Conservation (phyloP, 2,888 invertebrate genomes). For the Drosophila vallismaia region DNA sequence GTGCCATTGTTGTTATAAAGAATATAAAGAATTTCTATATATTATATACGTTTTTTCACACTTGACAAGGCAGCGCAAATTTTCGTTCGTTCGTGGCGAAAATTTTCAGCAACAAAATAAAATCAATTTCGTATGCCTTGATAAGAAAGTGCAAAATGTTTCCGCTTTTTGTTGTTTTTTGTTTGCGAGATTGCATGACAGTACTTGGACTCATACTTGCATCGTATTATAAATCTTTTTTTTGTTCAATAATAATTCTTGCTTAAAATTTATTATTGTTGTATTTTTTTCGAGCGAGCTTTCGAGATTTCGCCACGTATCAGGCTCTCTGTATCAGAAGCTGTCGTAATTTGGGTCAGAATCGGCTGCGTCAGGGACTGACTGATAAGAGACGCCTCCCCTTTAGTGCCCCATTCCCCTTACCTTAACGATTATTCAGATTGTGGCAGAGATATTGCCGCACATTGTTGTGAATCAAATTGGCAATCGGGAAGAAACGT, state of each 20-base stretch:
- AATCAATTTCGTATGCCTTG: slow-evolving; percentile 73
- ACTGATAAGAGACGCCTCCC: slow-evolving; percentile 56
- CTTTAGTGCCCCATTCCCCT: too few relatives aligned
- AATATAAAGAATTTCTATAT: slow-evolving; percentile 6
- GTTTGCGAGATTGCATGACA: slow-evolving; percentile 54
- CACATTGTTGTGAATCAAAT: slow-evolving; percentile 52
- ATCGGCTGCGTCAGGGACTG: slow-evolving; percentile 61
- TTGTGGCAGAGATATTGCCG: slow-evolving; percentile 24
- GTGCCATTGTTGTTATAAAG: slow-evolving; percentile 1
- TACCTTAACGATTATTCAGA: slow-evolving; percentile 35
- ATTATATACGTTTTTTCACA: slow-evolving; percentile 4
- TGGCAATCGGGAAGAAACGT: slow-evolving; percentile 42
- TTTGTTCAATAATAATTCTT: slow-evolving; percentile 76
- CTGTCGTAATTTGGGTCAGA: slow-evolving; percentile 73
- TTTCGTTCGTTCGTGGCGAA: slow-evolving; percentile 57
- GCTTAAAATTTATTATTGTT: slow-evolving; percentile 60
- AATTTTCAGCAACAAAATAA: slow-evolving; percentile 65
- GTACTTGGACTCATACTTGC: slow-evolving; percentile 15
- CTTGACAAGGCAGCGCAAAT: slow-evolving; percentile 20
- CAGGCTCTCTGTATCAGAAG: slow-evolving; percentile 43
- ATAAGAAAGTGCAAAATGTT: slow-evolving; percentile 70
- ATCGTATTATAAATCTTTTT: slow-evolving; percentile 18
- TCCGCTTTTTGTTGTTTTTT: slow-evolving; percentile 65
- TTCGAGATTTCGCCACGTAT: slow-evolving; percentile 67
- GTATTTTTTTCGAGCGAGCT: slow-evolving; percentile 48